Evolutionary conservation across 2,888 invertebrate genomes (phyloP).

Genomic region (Habroteleia sp.): DNA sequence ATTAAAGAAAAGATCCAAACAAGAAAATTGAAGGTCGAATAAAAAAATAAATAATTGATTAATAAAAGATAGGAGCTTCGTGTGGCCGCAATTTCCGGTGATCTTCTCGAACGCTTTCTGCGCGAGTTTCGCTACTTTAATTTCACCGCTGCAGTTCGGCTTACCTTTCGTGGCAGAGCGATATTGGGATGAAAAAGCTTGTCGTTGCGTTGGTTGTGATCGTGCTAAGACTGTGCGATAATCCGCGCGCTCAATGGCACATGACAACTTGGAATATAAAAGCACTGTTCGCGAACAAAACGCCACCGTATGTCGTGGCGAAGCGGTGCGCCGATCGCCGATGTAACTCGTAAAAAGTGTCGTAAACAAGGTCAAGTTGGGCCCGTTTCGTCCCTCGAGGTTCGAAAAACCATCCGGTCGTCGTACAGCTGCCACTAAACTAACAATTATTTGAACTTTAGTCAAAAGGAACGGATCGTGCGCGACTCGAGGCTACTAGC

Average conservation of each 20-base stretch:
- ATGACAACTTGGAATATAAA: slow-evolving; percentile 10
- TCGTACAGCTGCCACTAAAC: no score
- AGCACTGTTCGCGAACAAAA: slow-evolving; percentile 17
- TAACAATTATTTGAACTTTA: not conserved
- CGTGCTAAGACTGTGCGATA: slow-evolving; percentile 13
- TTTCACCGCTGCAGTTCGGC: slow-evolving; percentile 51
- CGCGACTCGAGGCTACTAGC: slow-evolving; percentile 24
- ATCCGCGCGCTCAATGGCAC: slow-evolving; percentile 29
- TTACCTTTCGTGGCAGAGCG: slow-evolving; percentile 53
- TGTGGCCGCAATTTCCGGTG: slow-evolving; percentile 17
- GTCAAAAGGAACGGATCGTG: slow-evolving; percentile 15
- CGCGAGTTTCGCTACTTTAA: slow-evolving; percentile 50
- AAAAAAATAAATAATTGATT: not conserved
- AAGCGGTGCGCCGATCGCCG: not conserved
- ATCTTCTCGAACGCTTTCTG: slow-evolving; percentile 25
- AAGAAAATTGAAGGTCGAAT: not conserved
- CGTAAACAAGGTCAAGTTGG: slow-evolving; percentile 45
- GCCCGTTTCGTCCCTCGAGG: slow-evolving; percentile 28
- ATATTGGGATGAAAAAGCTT: slow-evolving; percentile 52
- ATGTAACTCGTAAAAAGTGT: not conserved
- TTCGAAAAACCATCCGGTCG: slow-evolving; percentile 38
- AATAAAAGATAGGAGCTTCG: slow-evolving; percentile 5
- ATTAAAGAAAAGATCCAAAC: no score
- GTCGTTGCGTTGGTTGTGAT: slow-evolving; percentile 4
- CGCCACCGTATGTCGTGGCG: slow-evolving; percentile 10